A percentile compares a stretch with the other conserved stretches of the same genome.
These are phyloP conservation scores for Catagonus wagneri DNA, from an alignment of 2,113 vertebrate genomes.

Conservation along the genomic window DNA sequence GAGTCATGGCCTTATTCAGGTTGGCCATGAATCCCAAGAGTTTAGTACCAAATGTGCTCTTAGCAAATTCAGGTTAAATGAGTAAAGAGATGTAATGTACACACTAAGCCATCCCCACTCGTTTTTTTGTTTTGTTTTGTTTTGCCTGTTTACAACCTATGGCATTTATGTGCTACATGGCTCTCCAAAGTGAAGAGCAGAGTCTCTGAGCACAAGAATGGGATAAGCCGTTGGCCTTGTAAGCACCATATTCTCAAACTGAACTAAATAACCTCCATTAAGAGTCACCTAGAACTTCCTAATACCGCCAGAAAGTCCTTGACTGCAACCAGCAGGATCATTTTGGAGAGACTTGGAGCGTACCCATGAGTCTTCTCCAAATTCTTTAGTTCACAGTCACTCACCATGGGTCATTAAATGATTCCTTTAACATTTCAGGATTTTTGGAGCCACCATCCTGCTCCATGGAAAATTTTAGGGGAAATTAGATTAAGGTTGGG, in stretches of 20 bases:
- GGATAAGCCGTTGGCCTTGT: neutral
- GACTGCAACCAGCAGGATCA: neutral
- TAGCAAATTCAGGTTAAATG: neutral
- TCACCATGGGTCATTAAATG: constrained; percentile 33
- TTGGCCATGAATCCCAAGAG: neutral
- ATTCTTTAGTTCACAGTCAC: constrained; percentile 38
- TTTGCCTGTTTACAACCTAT: neutral
- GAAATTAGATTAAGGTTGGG: constrained; percentile 67
- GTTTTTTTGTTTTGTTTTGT: neutral
- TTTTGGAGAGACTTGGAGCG: constrained; percentile 46
- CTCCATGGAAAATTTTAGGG: constrained; percentile 74
- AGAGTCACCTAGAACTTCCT: neutral
- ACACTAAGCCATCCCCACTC: neutral
- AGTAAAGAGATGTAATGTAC: neutral
- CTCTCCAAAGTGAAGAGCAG: neutral
- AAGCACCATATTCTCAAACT: neutral
- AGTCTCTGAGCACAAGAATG: neutral
- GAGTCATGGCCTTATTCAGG: neutral
- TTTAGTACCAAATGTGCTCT: neutral
- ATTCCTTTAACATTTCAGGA: constrained; percentile 21
- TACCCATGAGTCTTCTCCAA: constrained; percentile 21
- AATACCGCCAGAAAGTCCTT: neutral
- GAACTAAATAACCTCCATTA: neutral
- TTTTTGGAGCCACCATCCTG: constrained; percentile 45
- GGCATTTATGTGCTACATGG: neutral